These are phyloP conservation scores for Pachycephus smyrnensis DNA, from an alignment of 2,888 invertebrate genomes.

Conservation along the genomic window DNA sequence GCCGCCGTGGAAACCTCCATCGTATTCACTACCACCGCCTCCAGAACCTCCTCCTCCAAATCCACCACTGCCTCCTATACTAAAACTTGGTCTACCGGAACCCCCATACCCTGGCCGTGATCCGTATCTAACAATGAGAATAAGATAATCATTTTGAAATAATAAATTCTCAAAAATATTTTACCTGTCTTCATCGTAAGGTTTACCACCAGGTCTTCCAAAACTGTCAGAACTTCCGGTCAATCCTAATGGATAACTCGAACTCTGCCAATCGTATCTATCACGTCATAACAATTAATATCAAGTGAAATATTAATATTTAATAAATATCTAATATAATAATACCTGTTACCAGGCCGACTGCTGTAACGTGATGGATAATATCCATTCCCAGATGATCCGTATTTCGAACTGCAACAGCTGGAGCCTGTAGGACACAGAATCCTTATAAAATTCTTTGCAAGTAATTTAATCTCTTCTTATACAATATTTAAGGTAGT, in stretches of 20 bases:
- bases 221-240: constrained; percentile 31
- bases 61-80: constrained; percentile 6
- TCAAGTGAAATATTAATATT: not conserved
- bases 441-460: constrained; percentile 13
- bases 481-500: constrained; percentile 6
- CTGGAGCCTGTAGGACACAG: constrained; percentile 41
- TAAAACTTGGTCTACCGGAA: not conserved
- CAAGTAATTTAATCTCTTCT: constrained; percentile 40
- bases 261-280: constrained; percentile 42
- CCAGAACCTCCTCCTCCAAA: constrained; percentile 3
- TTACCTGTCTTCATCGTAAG: constrained; percentile 41
- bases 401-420: constrained; percentile 48
- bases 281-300: not conserved
- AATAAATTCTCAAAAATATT: not conserved
- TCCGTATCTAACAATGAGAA: not conserved
- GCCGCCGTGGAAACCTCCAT: constrained; percentile 11
- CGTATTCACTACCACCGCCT: not conserved
- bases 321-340: constrained; percentile 14
- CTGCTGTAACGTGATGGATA: constrained; percentile 42
- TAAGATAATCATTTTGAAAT: not conserved
- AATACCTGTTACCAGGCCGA: constrained; percentile 50
- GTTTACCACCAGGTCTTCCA: constrained; percentile 26
- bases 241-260: constrained; percentile 29
- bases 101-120: not conserved
- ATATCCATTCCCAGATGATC: constrained; percentile 21